Evolutionary conservation across 1,140 invertebrate species (phyloP).

Genomic region (Aphelenchoides besseyi): DNA sequence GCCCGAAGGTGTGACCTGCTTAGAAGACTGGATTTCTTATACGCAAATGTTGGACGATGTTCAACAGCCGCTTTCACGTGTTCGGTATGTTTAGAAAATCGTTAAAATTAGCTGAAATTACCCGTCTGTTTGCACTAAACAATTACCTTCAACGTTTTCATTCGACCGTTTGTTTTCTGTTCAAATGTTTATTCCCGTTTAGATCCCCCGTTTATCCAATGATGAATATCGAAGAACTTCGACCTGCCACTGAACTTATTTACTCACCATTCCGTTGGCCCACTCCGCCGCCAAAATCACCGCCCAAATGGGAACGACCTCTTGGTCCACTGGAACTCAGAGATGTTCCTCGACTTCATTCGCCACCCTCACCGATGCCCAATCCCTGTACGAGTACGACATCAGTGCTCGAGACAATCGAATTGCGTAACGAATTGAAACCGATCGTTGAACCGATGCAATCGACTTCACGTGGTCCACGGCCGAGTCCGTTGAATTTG

Average conservation of each 20-base stretch:
- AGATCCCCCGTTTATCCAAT: slow-evolving; percentile 20
- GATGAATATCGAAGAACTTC: slow-evolving; percentile 5
- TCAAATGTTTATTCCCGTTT: slow-evolving; percentile 2
- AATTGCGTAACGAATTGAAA: not conserved
- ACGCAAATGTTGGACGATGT: slow-evolving; percentile 52
- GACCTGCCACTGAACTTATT: slow-evolving; percentile 9
- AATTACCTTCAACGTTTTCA: not conserved
- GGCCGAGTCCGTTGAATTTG: not conserved
- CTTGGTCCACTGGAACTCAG: not conserved
- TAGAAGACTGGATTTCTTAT: slow-evolving; percentile 58
- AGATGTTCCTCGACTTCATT: slow-evolving; percentile 14
- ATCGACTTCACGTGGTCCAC: not conserved
- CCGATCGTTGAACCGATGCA: not conserved
- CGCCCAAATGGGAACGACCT: not conserved
- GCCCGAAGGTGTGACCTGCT: slow-evolving; percentile 55
- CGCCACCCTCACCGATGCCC: not conserved
- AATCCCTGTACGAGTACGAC: not conserved
- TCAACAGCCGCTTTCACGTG: slow-evolving; percentile 22
- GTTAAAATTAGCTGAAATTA: not conserved
- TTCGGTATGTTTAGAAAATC: slow-evolving; percentile 14
- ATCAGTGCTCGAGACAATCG: not conserved
- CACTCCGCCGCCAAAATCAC: not conserved
- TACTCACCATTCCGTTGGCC: slow-evolving; percentile 17
- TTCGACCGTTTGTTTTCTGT: not conserved
- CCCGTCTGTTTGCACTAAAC: not conserved